Base-by-base conservation (phyloP, 2,113 vertebrate genomes). In the Petromus typicus region DNA sequence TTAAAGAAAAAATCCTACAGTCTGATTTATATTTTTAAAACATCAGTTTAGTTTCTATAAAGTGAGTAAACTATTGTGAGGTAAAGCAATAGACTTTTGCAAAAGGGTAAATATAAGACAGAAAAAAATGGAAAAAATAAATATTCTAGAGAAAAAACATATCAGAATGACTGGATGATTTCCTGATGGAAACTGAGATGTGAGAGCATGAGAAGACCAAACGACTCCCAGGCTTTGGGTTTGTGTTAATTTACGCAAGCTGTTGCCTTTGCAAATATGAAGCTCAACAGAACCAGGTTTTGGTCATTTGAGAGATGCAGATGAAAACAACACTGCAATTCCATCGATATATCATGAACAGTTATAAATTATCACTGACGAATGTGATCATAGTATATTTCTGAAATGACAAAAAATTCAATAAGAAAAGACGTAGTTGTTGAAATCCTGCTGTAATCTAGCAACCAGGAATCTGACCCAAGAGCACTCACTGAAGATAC, bases 1-100 rank as follows among this genome's bases (percentile, higher is more conserved):
- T 85, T 76, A 81, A 92, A 90, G 69, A 3, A 22, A 48, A 20
- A 57, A 51, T 59, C 5, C 57, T 54, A 64, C 23, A 4, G 45
- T 40, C 14, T 56, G 48, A 76, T 48, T 94, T 81, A 84, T 4
- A 76, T 83, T 63, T 89, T 92, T 56, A 34, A 92, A 94, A 85
- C 11, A 40, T n/a, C 22, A 34, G 6, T 40, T 80, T 71, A 51
- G 27, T 34, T 81, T 34, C 11, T 88, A 27, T 56, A 57, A 95
- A 30, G 20, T 61, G 9, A 91, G 45, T 75, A 43, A 88, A 86
- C 81, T 40, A 78, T 56, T 89, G 18, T 25, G 13, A 27, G 5
- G 22, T 67, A 48, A 67, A 87, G 84, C 67, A 81, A 17, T 48
- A 75, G 45, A 25, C 32, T 94, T 94, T 78, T 66, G 40, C 14